These are phyloP conservation scores for Augochlorella aurata DNA, from an alignment of 2,888 invertebrate genomes.

Conservation along the genomic window DNA sequence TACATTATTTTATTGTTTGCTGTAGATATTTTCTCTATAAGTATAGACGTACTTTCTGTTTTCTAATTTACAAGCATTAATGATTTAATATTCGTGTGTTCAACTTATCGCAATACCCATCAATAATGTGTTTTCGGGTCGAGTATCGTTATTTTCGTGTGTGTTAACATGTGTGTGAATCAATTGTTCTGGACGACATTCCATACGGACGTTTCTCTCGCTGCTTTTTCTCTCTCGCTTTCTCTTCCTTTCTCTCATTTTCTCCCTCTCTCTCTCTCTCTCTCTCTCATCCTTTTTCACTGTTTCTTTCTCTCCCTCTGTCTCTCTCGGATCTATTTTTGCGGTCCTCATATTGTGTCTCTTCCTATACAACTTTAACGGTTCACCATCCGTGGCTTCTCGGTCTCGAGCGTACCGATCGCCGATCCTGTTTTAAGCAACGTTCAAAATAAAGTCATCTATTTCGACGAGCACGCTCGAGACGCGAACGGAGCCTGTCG, in stretches of 20 bases:
- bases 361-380: too few species aligned
- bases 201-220: constrained; percentile 20
- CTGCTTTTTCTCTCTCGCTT: not conserved
- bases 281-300: not conserved
- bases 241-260: not conserved
- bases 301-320: not conserved
- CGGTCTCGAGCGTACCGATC: constrained; percentile 53
- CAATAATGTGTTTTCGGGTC: constrained; percentile 73
- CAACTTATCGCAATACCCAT: constrained; percentile 68
- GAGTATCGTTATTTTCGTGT: constrained; percentile 65
- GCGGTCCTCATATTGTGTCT: too few species aligned
- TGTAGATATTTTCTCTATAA: constrained; percentile 23
- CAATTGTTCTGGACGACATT: constrained; percentile 31
- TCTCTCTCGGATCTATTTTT: too few species aligned
- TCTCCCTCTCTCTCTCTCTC: too few species aligned
- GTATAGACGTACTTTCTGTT: constrained; percentile 80
- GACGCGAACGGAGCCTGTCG: constrained; percentile 15
- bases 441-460: constrained; percentile 79
- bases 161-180: constrained; percentile 19
- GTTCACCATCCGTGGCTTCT: not conserved
- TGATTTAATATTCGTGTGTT: constrained; percentile 69
- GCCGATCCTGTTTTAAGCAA: constrained; percentile 69
- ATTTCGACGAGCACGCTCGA: constrained; percentile 58
- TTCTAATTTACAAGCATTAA: constrained; percentile 79
- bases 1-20: constrained; percentile 29